Percentiles rank a stretch among this genome's conserved stretches.
These are phyloP conservation scores for Endotricha flammealis DNA, from an alignment of 2,888 invertebrate genomes.

Conservation along the genomic window DNA sequence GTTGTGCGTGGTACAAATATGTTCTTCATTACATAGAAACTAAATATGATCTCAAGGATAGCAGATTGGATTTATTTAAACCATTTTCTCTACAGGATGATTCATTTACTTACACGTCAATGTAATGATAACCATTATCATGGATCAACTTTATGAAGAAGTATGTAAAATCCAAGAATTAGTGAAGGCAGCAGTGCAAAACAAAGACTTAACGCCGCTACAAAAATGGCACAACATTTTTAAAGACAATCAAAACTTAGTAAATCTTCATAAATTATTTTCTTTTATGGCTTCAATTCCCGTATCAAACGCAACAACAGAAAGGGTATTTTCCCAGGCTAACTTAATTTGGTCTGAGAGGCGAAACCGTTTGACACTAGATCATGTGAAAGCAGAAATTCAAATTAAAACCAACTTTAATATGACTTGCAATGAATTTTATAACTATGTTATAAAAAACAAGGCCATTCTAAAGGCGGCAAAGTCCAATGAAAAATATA, in stretches of 20 bases:
- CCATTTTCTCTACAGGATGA: too few species aligned
- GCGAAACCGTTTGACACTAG: constrained; percentile 4
- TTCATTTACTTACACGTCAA: too few species aligned
- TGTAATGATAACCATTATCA: too few species aligned
- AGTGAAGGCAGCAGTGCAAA: too few species aligned
- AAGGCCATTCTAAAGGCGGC: not conserved
- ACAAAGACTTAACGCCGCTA: too few species aligned
- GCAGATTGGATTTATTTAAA: too few species aligned
- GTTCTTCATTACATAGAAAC: too few species aligned
- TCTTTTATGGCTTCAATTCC: constrained; percentile 2
- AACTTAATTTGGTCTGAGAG: not conserved
- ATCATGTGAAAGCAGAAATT: constrained; percentile 4
- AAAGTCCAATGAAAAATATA: constrained; percentile 1
- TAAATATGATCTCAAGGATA: too few species aligned
- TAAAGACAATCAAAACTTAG: not conserved
- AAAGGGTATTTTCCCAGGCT: constrained; percentile 3
- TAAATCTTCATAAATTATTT: not conserved
- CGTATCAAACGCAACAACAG: constrained; percentile 2
- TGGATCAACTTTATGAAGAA: too few species aligned
- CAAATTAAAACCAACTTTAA: not conserved
- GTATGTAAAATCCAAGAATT: too few species aligned
- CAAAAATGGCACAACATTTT: constrained; percentile 1
- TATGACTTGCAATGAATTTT: constrained; percentile 1
- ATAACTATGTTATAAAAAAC: constrained; percentile 3
- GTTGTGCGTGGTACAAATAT: too few species aligned